Percentiles rank a stretch among this genome's conserved stretches.
Evolutionary conservation across 2,113 vertebrate species (phyloP).

Genomic region (Osmerus mordax): DNA sequence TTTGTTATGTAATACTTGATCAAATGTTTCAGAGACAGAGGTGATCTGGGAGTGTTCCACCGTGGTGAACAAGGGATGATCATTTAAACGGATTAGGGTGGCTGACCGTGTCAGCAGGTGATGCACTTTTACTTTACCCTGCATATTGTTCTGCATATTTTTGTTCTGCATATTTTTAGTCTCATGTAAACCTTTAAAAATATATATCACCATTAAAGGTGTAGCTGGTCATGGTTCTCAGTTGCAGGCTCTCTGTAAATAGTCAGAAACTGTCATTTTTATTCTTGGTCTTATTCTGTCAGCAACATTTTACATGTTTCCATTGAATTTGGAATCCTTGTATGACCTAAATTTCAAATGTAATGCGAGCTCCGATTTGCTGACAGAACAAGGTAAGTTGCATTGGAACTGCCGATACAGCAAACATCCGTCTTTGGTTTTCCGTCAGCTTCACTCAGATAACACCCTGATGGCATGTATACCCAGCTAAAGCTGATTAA

Average conservation of each 20-base stretch:
- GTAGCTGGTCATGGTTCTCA: background rate
- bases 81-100: background rate
- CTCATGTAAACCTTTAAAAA: background rate
- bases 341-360: constrained; percentile 49
- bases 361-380: constrained; percentile 34
- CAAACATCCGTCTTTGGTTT: constrained; percentile 45
- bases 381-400: constrained; percentile 50
- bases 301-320: constrained; percentile 48
- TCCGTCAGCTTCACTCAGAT: constrained; percentile 46
- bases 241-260: background rate
- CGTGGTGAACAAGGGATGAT: background rate
- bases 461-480: constrained; percentile 55
- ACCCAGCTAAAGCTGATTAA: constrained; percentile 56
- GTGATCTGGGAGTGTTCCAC: background rate
- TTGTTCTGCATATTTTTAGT: too few relatives aligned
- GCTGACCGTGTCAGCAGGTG: background rate
- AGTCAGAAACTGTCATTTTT: constrained; percentile 15
- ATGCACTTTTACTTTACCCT: too few relatives aligned
- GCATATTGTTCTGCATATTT: too few relatives aligned
- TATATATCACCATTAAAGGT: background rate
- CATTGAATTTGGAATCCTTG: constrained; percentile 46
- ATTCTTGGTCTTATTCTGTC: constrained; percentile 40
- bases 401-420: constrained; percentile 52
- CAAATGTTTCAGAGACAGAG: background rate
- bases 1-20: background rate